phyloP scores from a whole-genome alignment of 2,113 vertebrate species.

The Otis tarda region DNA sequence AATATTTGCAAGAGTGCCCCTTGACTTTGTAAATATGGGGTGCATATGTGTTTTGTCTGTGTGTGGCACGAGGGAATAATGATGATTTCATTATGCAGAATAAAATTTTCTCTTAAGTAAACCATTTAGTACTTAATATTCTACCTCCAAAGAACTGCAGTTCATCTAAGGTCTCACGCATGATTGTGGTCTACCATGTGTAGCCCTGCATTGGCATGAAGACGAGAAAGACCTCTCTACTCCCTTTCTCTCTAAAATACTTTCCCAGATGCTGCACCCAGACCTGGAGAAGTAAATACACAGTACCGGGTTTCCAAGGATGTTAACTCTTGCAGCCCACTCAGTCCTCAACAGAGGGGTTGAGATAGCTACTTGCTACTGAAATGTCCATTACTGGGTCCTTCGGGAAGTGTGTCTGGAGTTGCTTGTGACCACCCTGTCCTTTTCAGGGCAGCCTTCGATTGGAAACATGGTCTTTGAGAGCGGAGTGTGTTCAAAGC shows the following conservation, averaged over 20 bases:
- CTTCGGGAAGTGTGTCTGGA: background rate
- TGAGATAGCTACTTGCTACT: background rate
- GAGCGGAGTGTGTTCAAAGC: background rate
- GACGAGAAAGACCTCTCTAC: slow-evolving; percentile 5
- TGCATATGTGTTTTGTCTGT: slow-evolving; percentile 71
- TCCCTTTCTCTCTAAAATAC: background rate
- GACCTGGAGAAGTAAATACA: background rate
- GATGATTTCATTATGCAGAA: slow-evolving; percentile 68
- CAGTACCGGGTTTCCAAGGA: background rate
- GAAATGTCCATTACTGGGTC: background rate
- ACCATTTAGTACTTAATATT: slow-evolving; percentile 51
- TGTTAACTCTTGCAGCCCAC: background rate
- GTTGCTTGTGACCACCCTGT: accelerated
- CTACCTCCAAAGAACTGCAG: slow-evolving; percentile 67
- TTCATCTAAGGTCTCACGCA: slow-evolving; percentile 57
- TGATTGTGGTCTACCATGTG: slow-evolving; percentile 42
- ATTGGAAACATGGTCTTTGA: accelerated
- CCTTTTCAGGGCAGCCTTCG: background rate
- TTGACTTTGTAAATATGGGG: slow-evolving; percentile 68
- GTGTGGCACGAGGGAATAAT: slow-evolving; percentile 69
- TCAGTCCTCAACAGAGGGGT: background rate
- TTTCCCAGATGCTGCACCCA: slow-evolving; percentile 44
- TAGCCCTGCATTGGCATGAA: slow-evolving; percentile 30
- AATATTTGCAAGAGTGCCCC: slow-evolving; percentile 53
- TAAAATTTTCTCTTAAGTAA: slow-evolving; percentile 42